phyloP scores from a whole-genome alignment of 2,113 vertebrate species.

The Phyllostomus discolor region DNA sequence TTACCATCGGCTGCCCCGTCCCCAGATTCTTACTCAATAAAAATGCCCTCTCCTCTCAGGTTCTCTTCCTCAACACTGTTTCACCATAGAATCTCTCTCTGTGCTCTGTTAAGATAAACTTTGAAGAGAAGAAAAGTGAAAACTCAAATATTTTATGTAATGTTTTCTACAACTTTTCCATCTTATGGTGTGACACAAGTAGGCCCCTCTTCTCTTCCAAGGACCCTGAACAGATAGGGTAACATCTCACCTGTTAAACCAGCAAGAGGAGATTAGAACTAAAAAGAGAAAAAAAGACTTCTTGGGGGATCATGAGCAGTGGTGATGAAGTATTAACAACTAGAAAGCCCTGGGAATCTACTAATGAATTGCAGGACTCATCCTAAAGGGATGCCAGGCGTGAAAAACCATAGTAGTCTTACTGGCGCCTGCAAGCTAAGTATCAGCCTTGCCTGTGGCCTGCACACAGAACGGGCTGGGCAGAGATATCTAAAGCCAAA shows the following conservation, averaged over 20 bases:
- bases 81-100: neutral
- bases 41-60: neutral
- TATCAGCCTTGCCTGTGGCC: neutral
- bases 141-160: neutral
- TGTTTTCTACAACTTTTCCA: neutral
- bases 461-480: neutral
- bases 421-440: neutral
- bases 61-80: neutral
- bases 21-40: neutral
- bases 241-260: neutral
- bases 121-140: neutral
- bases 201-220: neutral
- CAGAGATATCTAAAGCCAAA: neutral
- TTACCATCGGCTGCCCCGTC: neutral
- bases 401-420: neutral
- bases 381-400: neutral
- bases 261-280: neutral
- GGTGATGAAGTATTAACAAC: neutral
- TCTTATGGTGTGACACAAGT: neutral
- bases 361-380: neutral
- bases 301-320: neutral
- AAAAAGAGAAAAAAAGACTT: neutral
- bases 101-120: neutral
- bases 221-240: neutral
- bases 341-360: neutral